A percentile compares a stretch with the other conserved stretches of the same genome.
phyloP scores from a whole-genome alignment of 1,140 invertebrate species.

The Orchestia grillus region DNA sequence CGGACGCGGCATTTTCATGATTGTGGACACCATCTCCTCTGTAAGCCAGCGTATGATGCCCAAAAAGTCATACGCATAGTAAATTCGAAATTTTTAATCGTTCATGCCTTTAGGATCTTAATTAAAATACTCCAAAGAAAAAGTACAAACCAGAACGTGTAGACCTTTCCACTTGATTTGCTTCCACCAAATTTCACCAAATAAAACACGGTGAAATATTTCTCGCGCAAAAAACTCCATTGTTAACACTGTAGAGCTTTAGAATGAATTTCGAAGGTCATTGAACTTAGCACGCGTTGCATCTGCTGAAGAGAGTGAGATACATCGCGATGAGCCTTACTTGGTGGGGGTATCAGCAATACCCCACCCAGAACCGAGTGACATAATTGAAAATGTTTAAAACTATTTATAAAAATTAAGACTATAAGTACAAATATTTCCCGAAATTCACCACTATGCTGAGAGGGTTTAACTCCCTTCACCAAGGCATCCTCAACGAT shows the following conservation, averaged over 20 bases:
- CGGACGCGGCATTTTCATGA: not conserved
- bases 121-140: not conserved
- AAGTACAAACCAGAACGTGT: not conserved
- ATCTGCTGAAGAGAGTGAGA: not conserved
- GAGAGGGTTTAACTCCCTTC: not conserved
- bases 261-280: not conserved
- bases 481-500: not conserved
- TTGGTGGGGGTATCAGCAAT: not conserved
- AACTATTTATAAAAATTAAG: no score
- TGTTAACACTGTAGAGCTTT: not conserved
- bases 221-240: not conserved
- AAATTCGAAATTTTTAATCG: not conserved
- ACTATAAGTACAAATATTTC: no score
- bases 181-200: no score
- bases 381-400: not conserved
- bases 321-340: not conserved
- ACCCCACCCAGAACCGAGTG: not conserved
- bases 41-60: no score
- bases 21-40: not conserved
- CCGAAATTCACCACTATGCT: no score
- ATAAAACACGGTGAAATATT: not conserved
- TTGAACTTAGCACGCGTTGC: not conserved
- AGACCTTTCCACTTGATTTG: no score
- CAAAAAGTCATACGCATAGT: no score
- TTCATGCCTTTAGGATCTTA: not conserved